phyloP scores from a whole-genome alignment of 35 echinoderm and acorn worm species.

The Anneissia japonica region DNA sequence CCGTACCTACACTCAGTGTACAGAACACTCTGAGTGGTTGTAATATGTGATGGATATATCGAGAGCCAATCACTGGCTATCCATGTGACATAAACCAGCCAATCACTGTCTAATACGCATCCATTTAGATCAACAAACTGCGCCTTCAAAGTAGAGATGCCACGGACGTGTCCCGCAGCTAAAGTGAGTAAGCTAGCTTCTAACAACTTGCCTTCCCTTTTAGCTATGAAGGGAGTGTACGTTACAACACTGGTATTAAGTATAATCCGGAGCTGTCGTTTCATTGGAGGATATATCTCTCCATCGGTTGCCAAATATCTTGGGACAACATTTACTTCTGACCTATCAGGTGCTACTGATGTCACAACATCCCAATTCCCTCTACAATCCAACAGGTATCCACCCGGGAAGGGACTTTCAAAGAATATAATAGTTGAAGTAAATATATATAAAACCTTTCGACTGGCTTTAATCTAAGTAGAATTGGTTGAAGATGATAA shows the following conservation, averaged over 20 bases:
- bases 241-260: not conserved
- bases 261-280: not conserved
- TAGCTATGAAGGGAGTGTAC: not conserved
- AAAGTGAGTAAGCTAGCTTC: not conserved
- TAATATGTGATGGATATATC: too few relatives aligned
- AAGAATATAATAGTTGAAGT: not conserved
- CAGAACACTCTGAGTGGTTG: too few relatives aligned
- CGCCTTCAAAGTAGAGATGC: too few relatives aligned
- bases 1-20: too few relatives aligned
- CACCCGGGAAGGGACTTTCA: not conserved
- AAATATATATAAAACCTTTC: not conserved
- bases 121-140: too few relatives aligned
- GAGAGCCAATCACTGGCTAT: not conserved
- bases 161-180: not conserved
- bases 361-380: not conserved
- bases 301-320: not conserved
- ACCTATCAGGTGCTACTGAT: not conserved
- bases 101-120: not conserved
- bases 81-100: not conserved
- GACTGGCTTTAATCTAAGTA: not conserved
- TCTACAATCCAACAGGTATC: not conserved
- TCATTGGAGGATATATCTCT: not conserved
- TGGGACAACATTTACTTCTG: not conserved
- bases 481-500: not conserved
- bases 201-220: not conserved